Evolutionary conservation across 2,888 invertebrate species (phyloP), one percentile per base, ranked within the genome.

Genomic region (Synanthedon tipuliformis): DNA sequence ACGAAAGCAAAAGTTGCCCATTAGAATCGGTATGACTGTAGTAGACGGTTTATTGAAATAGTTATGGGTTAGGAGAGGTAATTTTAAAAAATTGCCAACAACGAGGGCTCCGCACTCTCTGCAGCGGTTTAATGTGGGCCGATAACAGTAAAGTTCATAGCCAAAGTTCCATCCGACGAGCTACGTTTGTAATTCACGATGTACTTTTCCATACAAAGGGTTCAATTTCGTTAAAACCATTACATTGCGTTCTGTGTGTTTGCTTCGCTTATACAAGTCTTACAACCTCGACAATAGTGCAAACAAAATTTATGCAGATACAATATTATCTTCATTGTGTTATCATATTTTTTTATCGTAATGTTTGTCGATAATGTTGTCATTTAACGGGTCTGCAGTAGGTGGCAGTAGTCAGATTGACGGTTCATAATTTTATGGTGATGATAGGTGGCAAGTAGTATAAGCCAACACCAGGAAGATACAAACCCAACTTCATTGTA

Each of bases 101-200:
- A 70, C 73, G 73, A 74, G 69, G 69, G 72, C 63, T 71, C 59
- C 67, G 75, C 74, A 75, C 79, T 79, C 75, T 79, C 75, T 70
- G 76, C 67, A 79, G 75, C 78, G 78, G 78, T 80, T 78, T 79
- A 81, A 85, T 79, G 78, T 72, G 64, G 60, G 67, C 68, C 78
- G 69, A 83, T 86, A 85, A 85, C 82, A 82, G 79, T 86, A 83
- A 83, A 79, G 80, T 81, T 81, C 82, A 84, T 81, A 75, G 82
- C 78, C 77, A 69, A 80, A 81, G 74, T 80, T 81, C 73, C 73
- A 73, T 73, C 77, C 70, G 62, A 63, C 65, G 74, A 77, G 76
- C 74, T 79, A 69, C 73, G 70, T 68, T 75, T 78, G 80, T 81
- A 4, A 45, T 50, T 51, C 51, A 48, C 13, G 5, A 27, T 51